Evolutionary conservation across 2,888 invertebrate genomes (phyloP), one percentile per base, ranked within the genome.

Genomic region (Fissipunctia ypsillon): DNA sequence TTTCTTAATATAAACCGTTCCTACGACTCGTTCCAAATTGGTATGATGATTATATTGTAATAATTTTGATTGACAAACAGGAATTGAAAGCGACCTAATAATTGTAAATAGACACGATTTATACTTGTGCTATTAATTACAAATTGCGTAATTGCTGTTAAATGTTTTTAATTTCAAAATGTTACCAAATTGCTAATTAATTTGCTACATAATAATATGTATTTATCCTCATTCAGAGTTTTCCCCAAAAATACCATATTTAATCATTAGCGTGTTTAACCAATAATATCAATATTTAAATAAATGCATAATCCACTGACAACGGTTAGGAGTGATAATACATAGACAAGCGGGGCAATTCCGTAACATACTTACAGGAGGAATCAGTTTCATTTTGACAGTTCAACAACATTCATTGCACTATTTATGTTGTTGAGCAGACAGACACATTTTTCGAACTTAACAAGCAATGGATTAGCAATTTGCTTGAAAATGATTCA

Each of bases 241-340:
- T 61, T 63, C 41, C 25, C 54, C 45, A n/a, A 48, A 48, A n/a
- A n/a, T n/a, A n/a, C n/a, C n/a, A 73, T 56, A 69, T 19, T n/a
- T n/a, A 76, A 71, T 66, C 9, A 57, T 57, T 14, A 69, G 35
- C 10, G 2, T 54, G 38, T 60, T 61, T 59, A 25, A 61, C 25
- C 10, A 69, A 61, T 61, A 14, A 45, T 78, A 60, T 43, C 4
- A 43, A 52, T 54, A 31, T 78, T 50, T 31, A 60, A 41, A 68
- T 73, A n/a, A 68, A 73, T n/a, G n/a, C n/a, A 73, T 79, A 1
- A 65, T 67, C 54, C 63, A 38, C 25, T 9, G 38, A 52, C 50
- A n/a, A 19, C 3, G 14, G 19, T 50, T 61, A 31, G 2, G 25
- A 48, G 10, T 45, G 25, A 50, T 57, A 25, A 57, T n/a, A n/a